Conservation (phyloP, 23 tunicate species). For the Halocynthia aurantium region DNA sequence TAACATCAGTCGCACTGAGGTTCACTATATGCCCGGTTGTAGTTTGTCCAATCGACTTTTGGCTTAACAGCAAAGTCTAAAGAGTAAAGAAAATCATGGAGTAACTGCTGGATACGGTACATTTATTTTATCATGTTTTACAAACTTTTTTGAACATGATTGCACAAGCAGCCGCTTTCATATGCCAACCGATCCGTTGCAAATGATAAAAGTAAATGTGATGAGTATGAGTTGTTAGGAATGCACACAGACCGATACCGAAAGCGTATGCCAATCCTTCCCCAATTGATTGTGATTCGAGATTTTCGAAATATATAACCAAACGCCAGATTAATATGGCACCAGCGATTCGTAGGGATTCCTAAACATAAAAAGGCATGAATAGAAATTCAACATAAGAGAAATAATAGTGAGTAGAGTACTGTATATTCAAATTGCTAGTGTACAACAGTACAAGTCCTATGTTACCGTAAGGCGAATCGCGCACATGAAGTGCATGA, state of each 20-base stretch:
- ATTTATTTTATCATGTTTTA: not conserved
- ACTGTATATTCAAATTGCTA: too few relatives aligned
- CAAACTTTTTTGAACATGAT: slow-evolving; percentile 78
- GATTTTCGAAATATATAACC: slow-evolving; percentile 16
- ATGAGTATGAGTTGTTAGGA: slow-evolving; percentile 16
- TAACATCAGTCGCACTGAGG: slow-evolving; percentile 83
- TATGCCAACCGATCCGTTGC: slow-evolving; percentile 69
- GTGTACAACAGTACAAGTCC: not conserved
- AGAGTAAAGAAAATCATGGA: not conserved
- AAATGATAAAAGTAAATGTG: slow-evolving; percentile 16
- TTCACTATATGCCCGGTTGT: slow-evolving; percentile 87
- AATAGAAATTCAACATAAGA: too few relatives aligned
- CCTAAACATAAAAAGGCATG: not conserved
- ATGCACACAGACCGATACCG: slow-evolving; percentile 20
- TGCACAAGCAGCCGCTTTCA: slow-evolving; percentile 55
- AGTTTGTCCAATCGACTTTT: slow-evolving; percentile 46
- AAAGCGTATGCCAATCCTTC: slow-evolving; percentile 41
- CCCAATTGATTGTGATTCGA: not conserved
- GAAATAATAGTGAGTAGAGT: too few relatives aligned
- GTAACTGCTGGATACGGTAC: not conserved
- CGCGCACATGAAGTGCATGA: too few relatives aligned
- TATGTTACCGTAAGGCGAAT: not conserved
- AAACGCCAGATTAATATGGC: slow-evolving; percentile 1
- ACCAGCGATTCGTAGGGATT: not conserved
- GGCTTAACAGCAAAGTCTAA: slow-evolving; percentile 60